phyloP scores from a whole-genome alignment of 2,797 vertebrate genomes.

The Poecilia gillii region DNA sequence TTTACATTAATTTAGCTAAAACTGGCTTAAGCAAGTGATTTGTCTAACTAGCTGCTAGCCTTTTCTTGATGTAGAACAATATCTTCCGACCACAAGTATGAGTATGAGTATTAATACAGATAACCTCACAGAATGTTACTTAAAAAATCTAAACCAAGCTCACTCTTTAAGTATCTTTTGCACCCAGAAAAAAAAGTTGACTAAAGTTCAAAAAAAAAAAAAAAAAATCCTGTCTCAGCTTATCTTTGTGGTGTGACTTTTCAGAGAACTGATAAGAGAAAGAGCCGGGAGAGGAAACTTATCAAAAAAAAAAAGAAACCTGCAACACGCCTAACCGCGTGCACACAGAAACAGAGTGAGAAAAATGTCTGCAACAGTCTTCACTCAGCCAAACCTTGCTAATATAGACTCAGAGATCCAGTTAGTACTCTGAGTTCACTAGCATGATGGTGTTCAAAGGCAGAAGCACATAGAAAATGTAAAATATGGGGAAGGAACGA shows the following conservation, averaged over 20 bases:
- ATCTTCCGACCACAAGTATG: background rate
- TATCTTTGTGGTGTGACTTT: slow-evolving; percentile 55
- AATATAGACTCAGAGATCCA: slow-evolving; percentile 36
- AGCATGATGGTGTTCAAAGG: slow-evolving; percentile 38
- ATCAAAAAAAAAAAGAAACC: slow-evolving; percentile 45
- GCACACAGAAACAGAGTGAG: background rate
- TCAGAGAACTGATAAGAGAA: slow-evolving; percentile 54
- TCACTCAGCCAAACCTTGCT: slow-evolving; percentile 40
- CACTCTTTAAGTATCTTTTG: slow-evolving; percentile 29
- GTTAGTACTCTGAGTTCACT: slow-evolving; percentile 29
- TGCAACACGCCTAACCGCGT: slow-evolving; percentile 9
- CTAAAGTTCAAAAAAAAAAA: slow-evolving; percentile 25
- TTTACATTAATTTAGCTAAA: background rate
- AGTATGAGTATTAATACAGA: background rate
- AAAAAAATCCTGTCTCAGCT: slow-evolving; percentile 30
- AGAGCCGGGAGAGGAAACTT: slow-evolving; percentile 37
- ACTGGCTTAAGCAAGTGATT: background rate
- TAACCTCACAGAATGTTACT: background rate
- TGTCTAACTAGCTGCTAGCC: background rate
- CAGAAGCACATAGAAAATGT: slow-evolving; percentile 6
- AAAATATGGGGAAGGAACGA: slow-evolving; percentile 33
- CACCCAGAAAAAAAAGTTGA: slow-evolving; percentile 17
- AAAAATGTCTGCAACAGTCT: slow-evolving; percentile 28
- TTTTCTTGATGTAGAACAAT: background rate
- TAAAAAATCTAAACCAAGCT: background rate